These are phyloP conservation scores for Amphiduros pacificus DNA, from an alignment of 2,888 invertebrate species.

Conservation along the genomic window DNA sequence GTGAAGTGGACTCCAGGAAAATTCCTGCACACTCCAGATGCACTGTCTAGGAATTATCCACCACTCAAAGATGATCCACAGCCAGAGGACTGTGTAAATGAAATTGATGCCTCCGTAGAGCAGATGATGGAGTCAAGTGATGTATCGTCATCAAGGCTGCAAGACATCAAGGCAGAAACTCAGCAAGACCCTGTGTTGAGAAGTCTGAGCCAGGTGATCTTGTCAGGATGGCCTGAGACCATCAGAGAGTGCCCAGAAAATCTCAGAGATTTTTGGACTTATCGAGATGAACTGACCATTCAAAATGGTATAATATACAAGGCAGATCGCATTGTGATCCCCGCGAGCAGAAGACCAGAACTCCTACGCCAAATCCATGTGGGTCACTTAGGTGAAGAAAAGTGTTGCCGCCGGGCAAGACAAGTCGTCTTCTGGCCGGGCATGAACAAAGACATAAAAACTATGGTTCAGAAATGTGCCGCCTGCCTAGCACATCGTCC, in stretches of 20 bases:
- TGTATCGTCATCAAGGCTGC: not conserved
- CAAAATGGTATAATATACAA: conserved; percentile 15
- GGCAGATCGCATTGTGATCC: conserved; percentile 20
- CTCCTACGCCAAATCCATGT: conserved; percentile 16
- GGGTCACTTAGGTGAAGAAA: conserved; percentile 19
- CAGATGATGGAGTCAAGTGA: not conserved
- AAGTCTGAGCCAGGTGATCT: not conserved
- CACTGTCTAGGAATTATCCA: not conserved
- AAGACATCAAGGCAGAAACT: conserved; percentile 2
- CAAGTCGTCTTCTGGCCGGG: conserved; percentile 25
- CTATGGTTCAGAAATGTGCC: conserved; percentile 11
- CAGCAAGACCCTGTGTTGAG: not conserved
- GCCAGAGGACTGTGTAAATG: not conserved
- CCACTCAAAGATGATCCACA: not conserved
- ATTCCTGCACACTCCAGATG: conserved; percentile 1
- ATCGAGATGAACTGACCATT: not conserved
- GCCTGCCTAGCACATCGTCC: conserved; percentile 8
- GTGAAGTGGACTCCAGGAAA: not conserved
- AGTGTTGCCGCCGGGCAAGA: conserved; percentile 20
- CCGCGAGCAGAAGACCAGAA: not conserved
- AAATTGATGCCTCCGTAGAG: too few relatives aligned
- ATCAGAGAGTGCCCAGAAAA: conserved; percentile 7
- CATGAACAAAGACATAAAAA: conserved; percentile 24
- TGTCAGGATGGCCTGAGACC: not conserved
- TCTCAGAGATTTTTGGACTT: conserved; percentile 23